Conservation (phyloP, 2,797 vertebrate species). For the Urosaurus nigricauda region DNA sequence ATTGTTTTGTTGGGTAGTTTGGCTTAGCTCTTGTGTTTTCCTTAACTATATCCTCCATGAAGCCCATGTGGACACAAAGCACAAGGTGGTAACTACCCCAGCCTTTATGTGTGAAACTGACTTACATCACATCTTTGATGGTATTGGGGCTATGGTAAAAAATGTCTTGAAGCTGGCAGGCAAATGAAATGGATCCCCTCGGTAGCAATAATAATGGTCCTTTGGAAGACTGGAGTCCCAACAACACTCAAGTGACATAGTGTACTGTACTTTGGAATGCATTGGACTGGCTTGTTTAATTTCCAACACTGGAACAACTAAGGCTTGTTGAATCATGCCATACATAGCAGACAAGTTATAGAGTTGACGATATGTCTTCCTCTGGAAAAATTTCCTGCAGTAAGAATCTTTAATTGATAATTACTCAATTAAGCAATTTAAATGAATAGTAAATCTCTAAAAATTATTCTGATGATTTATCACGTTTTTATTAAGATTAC, state of each 20-base stretch:
- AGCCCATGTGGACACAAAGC: conserved; percentile 84
- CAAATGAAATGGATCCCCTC: conserved; percentile 72
- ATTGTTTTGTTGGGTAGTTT: conserved; percentile 25
- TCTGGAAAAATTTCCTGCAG: neutral
- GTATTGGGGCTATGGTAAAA: conserved; percentile 87
- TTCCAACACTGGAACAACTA: neutral
- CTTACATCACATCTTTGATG: conserved; percentile 86
- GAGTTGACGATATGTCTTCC: conserved; percentile 11
- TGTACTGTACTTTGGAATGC: neutral
- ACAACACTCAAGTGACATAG: neutral
- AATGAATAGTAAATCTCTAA: neutral
- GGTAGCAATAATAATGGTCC: neutral
- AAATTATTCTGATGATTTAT: neutral
- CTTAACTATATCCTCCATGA: conserved; percentile 80
- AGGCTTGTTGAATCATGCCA: neutral
- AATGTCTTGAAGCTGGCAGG: conserved; percentile 82
- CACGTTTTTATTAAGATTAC: neutral
- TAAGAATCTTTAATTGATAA: conserved; percentile 7
- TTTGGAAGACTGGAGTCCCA: neutral
- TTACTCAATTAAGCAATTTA: neutral
- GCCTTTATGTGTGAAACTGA: conserved; percentile 90
- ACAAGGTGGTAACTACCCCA: conserved; percentile 87
- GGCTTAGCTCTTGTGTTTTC: conserved; percentile 44
- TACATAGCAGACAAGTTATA: neutral
- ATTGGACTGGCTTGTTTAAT: conserved; percentile 23